Conservation (phyloP, 2,797 vertebrate species). For the Merluccius polli region DNA sequence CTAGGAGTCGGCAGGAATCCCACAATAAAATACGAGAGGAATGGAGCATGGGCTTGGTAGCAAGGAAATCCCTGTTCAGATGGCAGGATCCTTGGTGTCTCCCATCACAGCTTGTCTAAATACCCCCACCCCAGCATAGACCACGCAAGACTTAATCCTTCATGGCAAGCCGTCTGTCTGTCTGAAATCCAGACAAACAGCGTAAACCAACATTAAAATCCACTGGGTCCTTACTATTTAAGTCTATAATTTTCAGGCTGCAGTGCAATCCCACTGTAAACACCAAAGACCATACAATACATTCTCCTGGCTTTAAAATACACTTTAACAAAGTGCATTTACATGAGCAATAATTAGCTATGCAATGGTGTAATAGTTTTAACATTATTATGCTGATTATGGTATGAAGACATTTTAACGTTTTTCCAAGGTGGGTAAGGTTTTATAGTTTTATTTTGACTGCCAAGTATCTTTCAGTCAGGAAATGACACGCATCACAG, state of each 20-base stretch:
- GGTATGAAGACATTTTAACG: not conserved
- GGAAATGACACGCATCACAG: not conserved
- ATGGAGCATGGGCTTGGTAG: constrained; percentile 14
- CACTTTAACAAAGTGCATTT: not conserved
- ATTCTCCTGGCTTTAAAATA: not conserved
- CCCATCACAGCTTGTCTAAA: constrained; percentile 52
- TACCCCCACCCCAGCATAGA: constrained; percentile 33
- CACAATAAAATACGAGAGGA: constrained; percentile 5
- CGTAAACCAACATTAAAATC: not conserved
- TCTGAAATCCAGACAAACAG: constrained; percentile 45
- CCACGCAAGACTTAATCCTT: constrained; percentile 54
- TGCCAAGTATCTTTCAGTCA: not conserved
- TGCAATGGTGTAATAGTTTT: not conserved
- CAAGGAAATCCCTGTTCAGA: constrained; percentile 12
- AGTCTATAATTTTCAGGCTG: no score
- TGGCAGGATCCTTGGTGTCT: constrained; percentile 30
- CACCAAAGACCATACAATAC: not conserved
- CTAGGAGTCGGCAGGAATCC: constrained; percentile 1
- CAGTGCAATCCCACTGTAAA: not conserved
- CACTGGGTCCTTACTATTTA: not conserved
- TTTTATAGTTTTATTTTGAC: not conserved
- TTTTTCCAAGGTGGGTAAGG: no score
- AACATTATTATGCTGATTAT: not conserved
- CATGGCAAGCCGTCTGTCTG: constrained; percentile 56
- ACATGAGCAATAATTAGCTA: not conserved